Base-by-base conservation (phyloP, 2,888 invertebrate species). In the Chrysodeixis includens region DNA sequence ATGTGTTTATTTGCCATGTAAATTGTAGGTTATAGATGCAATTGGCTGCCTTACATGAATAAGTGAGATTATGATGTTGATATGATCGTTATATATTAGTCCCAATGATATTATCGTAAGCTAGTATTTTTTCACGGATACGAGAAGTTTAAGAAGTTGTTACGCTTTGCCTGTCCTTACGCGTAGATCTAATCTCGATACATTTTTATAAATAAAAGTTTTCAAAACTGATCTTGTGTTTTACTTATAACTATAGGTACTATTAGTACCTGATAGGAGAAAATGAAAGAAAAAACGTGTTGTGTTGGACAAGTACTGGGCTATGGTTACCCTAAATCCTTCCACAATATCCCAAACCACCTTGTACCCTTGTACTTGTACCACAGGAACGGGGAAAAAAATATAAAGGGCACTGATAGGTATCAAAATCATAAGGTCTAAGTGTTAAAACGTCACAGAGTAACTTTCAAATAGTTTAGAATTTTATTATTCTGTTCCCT, bases 171-270 rank as follows among this genome's bases (percentile, higher is more conserved):
- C 82, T 76, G 69, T 69, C 71, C 71, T 69, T 69, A 71, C 16
- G 78, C 81, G 53, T 79, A 76, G 82, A 40, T 66, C 30, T 68
- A 71, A 81, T 76, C 66, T 65, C 68, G n/a, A 74, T 73, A 51
- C 69, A 53, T 57, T 76, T 79, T 81, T 81, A 68, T 79, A 79
- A 81, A 73, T 73, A 71, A 81, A 79, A 54, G 70, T 71, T 79
- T 81, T 22, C 62, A 40, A 76, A 79, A 79, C 66, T 62, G 51
- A 40, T 0, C 6, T n/a, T 30, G 35, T 46, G 51, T 62, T 35
- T 72, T 58, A 58, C 60, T 49, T 59, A 59, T 26, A 56, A 8
- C 32, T 8, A 10, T 32, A 6, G 1, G 8, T 30, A 6, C 30
- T 9, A 9, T 9, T 6, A 30, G 8, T 6, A 9, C 7, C 9